These are phyloP conservation scores for Semnopithecus entellus DNA, from an alignment of 2,113 vertebrate genomes.

Conservation along the genomic window DNA sequence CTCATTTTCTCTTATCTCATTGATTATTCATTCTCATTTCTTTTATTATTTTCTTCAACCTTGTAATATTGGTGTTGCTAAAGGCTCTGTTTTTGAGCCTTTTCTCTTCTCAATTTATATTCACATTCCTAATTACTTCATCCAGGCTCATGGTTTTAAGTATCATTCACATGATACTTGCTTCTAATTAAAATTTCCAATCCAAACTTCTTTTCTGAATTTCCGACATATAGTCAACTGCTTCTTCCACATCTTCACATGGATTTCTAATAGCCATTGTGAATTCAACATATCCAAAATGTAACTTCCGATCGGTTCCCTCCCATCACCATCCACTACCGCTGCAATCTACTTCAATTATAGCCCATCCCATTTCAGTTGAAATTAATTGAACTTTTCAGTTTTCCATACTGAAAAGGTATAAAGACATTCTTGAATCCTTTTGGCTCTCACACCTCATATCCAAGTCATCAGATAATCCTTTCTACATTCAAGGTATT, in stretches of 20 bases:
- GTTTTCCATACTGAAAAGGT: background rate
- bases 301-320: background rate
- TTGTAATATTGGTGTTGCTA: background rate
- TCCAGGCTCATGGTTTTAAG: background rate
- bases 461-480: background rate
- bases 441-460: background rate
- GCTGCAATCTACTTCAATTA: background rate
- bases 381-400: background rate
- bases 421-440: background rate
- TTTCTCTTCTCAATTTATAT: background rate
- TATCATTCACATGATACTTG: background rate
- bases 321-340: background rate
- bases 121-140: background rate
- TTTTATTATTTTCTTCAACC: background rate
- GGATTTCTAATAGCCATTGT: background rate
- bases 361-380: background rate
- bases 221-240: background rate
- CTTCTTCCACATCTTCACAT: background rate
- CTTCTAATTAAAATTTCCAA: background rate
- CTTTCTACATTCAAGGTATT: background rate
- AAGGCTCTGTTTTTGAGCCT: background rate
- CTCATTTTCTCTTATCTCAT: background rate
- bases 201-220: background rate
- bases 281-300: background rate
- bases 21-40: background rate